Base-by-base conservation (phyloP, 2,797 vertebrate genomes). In the Tragelaphus oryx region DNA sequence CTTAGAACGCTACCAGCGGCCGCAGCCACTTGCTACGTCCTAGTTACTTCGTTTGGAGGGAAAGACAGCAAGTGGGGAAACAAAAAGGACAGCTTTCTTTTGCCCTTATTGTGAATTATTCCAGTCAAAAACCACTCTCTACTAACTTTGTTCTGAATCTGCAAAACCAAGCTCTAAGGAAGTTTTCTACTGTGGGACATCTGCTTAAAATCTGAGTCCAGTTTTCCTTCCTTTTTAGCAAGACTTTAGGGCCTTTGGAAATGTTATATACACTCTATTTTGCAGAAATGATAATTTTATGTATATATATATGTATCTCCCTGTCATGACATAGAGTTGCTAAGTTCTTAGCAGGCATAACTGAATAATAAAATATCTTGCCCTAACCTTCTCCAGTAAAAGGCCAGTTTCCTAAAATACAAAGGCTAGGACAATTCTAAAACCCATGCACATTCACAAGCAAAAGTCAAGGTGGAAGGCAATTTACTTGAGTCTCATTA, bases 401-500 rank as follows among this genome's bases (percentile, higher is more conserved):
- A 97, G 26, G 26, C 12, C 22, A 46, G 86, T 41, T 87, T 95
- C 52, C 50, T 76, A 89, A 78, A 84, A 96, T 30, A 71, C 22
- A 59, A 55, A 87, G 84, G 44, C 33, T 26, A 44, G 89, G 83
- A 84, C 57, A 86, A 87, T 17, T 81, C 87, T 87, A 54, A 88
- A 89, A 76, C 48, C 55, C 24, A 26, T 8, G 55, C 10, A 78
- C 1, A 59, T 33, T 52, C 52, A 79, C 65, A 55, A 54, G 44
- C 52, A 57, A 65, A 78, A 14, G 44, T n/a, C n/a, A 46, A 74
- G 30, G 37, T 2, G 22, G 6, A 80, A 54, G 86, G 81, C 33
- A 48, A 30, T 28, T 14, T 55, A 13, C 44, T 33, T 1, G 74
- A 50, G 54, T 57, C 24, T 87, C 22, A 65, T 13, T 30, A n/a